Evolutionary conservation across 2,113 vertebrate species (phyloP).

Genomic region (Aix galericulata): DNA sequence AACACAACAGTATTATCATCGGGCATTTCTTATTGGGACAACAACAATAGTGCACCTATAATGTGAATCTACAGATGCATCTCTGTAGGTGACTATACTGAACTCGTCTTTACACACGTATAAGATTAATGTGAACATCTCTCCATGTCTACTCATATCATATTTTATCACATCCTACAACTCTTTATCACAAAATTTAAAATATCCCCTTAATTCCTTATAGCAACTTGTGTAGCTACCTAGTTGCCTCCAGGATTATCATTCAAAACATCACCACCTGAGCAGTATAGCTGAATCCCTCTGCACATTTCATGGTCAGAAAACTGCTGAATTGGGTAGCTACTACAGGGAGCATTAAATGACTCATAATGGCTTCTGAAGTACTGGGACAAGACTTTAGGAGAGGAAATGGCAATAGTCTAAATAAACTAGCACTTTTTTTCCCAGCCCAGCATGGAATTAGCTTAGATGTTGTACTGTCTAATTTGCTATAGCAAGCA

Average conservation of each 20-base stretch:
- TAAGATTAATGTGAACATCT: background rate
- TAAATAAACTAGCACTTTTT: background rate
- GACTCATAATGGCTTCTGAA: background rate
- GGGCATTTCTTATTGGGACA: background rate
- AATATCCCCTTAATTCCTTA: background rate
- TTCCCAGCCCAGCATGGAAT: background rate
- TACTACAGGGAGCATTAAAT: background rate
- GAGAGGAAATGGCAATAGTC: background rate
- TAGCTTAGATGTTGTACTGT: background rate
- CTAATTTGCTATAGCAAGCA: background rate
- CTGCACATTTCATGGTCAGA: background rate
- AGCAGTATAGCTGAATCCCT: background rate
- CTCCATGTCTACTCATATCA: background rate
- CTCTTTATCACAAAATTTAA: background rate
- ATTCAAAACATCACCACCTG: background rate
- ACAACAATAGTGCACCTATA: background rate
- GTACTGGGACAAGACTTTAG: background rate
- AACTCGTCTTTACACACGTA: background rate
- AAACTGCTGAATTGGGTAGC: background rate
- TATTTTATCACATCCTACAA: background rate
- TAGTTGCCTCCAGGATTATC: background rate
- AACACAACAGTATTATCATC: background rate
- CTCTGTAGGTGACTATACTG: background rate
- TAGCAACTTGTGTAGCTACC: background rate
- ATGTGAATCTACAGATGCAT: background rate